Conservation (phyloP, 1,140 invertebrate species). For the Dendrolimus punctatus region DNA sequence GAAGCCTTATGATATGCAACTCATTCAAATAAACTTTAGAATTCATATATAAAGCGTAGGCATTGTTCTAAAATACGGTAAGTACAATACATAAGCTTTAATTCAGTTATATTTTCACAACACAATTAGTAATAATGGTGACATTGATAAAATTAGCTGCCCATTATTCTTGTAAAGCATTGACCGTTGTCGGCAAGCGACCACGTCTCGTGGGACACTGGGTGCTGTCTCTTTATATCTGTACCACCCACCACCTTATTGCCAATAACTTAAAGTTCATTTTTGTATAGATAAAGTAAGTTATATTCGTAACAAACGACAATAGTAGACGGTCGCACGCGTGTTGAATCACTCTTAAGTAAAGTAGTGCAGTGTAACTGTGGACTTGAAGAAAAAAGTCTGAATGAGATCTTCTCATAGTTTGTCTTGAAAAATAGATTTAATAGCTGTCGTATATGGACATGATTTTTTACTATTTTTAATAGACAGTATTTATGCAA, state of each 20-base stretch:
- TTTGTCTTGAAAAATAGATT: background rate
- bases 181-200: constrained; percentile 33
- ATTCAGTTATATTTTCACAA: too few species aligned
- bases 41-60: too few species aligned
- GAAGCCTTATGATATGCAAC: too few species aligned
- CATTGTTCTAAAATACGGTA: too few species aligned
- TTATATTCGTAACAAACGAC: constrained; percentile 25
- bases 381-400: constrained; percentile 24
- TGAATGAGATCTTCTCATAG: constrained; percentile 2
- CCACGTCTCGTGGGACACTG: constrained; percentile 25
- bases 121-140: too few species aligned
- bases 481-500: background rate
- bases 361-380: constrained; percentile 56
- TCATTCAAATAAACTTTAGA: too few species aligned
- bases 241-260: constrained; percentile 11
- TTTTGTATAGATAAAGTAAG: constrained; percentile 2
- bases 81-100: too few species aligned
- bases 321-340: constrained; percentile 48
- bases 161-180: constrained; percentile 21
- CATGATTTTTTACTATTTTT: background rate
- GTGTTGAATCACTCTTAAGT: constrained; percentile 36
- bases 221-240: background rate
- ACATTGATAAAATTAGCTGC: background rate
- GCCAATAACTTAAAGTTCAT: constrained; percentile 10
- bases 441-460: background rate